Percentiles rank a stretch among this genome's conserved stretches.
Conservation (phyloP, 2,113 vertebrate genomes). For the Fulica atra region DNA sequence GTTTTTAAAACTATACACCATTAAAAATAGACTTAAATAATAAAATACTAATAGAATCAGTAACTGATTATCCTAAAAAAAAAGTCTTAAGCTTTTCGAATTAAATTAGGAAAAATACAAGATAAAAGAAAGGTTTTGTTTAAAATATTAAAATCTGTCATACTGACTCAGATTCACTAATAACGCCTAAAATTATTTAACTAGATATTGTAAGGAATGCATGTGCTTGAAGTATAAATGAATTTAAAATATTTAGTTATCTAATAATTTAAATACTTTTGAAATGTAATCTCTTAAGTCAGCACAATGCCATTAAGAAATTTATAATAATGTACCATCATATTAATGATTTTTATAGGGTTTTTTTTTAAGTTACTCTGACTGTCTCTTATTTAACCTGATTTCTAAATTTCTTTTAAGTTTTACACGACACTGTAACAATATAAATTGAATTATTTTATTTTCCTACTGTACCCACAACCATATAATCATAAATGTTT, state of each 20-base stretch:
- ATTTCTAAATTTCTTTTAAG: background rate
- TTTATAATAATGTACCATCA: background rate
- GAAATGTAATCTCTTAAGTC: background rate
- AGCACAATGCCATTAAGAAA: background rate
- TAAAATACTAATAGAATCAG: background rate
- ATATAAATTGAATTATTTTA: background rate
- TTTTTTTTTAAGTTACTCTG: background rate
- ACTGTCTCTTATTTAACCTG: rapidly evolving
- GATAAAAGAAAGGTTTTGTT: background rate
- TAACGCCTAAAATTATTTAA: background rate
- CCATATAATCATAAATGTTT: background rate
- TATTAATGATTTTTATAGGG: background rate
- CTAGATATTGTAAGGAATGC: background rate
- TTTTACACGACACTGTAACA: background rate
- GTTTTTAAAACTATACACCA: background rate
- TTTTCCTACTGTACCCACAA: background rate
- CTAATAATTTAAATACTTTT: background rate
- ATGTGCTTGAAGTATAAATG: background rate
- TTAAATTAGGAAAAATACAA: background rate
- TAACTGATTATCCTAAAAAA: background rate
- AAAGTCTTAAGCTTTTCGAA: background rate
- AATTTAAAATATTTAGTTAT: background rate
- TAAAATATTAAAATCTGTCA: background rate
- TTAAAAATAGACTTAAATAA: background rate
- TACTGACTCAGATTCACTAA: background rate